phyloP scores from a whole-genome alignment of 2,797 vertebrate species.

The Intellagama lesueurii region DNA sequence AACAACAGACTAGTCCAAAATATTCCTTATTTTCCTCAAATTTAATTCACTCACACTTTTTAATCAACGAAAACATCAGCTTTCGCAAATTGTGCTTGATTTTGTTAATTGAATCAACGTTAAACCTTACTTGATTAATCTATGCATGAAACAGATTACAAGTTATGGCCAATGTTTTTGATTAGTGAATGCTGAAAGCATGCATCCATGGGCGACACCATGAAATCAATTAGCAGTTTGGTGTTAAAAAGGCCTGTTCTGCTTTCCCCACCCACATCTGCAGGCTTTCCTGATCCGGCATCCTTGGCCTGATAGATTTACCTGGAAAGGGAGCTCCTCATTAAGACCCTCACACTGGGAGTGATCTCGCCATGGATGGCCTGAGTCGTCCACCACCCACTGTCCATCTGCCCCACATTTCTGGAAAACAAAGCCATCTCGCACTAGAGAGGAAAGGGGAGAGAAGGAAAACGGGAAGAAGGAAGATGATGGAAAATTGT shows the following conservation, averaged over 20 bases:
- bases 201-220: too few species aligned
- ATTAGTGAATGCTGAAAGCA: background rate
- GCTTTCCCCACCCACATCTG: too few species aligned
- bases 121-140: background rate
- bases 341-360: conserved; percentile 78
- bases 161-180: background rate
- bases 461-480: background rate
- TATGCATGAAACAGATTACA: background rate
- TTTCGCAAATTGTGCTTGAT: background rate
- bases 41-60: background rate
- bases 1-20: background rate
- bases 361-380: conserved; percentile 80
- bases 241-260: too few species aligned
- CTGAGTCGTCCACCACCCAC: conserved; percentile 77
- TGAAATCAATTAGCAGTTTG: background rate
- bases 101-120: background rate
- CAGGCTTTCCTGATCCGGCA: background rate
- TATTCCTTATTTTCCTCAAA: too few species aligned
- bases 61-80: background rate
- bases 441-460: conserved; percentile 69
- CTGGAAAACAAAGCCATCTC: conserved; percentile 77
- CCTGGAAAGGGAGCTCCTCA: conserved; percentile 63
- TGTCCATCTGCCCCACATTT: conserved; percentile 83
- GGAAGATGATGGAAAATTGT: background rate
- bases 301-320: conserved; percentile 21